These are phyloP conservation scores for Leptinotarsa tumamoca DNA, from an alignment of 2,888 invertebrate genomes.

Conservation along the genomic window DNA sequence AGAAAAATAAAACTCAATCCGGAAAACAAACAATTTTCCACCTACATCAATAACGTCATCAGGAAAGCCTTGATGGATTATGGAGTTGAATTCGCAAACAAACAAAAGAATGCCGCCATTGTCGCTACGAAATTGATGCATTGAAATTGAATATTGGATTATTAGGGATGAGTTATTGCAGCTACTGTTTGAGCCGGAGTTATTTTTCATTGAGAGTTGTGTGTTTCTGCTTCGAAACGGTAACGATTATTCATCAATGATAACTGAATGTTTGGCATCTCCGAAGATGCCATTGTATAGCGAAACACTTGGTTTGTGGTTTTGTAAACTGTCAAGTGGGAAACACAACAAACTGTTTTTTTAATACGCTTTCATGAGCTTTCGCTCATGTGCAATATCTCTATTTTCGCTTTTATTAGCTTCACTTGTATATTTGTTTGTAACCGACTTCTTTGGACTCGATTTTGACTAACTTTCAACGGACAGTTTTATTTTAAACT, in stretches of 20 bases:
- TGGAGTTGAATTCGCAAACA: conserved; percentile 38
- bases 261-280: too few species aligned
- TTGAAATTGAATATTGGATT: conserved; percentile 16
- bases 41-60: conserved; percentile 21
- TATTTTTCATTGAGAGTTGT: background rate
- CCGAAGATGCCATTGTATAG: too few species aligned
- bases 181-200: background rate
- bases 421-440: too few species aligned
- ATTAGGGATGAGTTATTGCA: background rate
- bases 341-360: too few species aligned
- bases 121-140: conserved; percentile 37
- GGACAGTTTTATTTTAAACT: too few species aligned
- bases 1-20: conserved; percentile 14
- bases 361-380: too few species aligned
- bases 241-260: background rate
- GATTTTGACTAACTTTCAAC: too few species aligned
- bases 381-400: too few species aligned
- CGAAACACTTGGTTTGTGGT: too few species aligned
- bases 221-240: background rate
- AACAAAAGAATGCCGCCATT: conserved; percentile 40
- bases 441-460: too few species aligned
- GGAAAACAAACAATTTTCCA: conserved; percentile 12
- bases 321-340: too few species aligned
- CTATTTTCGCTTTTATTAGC: too few species aligned
- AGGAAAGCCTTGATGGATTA: conserved; percentile 36